Base-by-base conservation (phyloP, 2,797 vertebrate species). In the Galagoides demidoff region DNA sequence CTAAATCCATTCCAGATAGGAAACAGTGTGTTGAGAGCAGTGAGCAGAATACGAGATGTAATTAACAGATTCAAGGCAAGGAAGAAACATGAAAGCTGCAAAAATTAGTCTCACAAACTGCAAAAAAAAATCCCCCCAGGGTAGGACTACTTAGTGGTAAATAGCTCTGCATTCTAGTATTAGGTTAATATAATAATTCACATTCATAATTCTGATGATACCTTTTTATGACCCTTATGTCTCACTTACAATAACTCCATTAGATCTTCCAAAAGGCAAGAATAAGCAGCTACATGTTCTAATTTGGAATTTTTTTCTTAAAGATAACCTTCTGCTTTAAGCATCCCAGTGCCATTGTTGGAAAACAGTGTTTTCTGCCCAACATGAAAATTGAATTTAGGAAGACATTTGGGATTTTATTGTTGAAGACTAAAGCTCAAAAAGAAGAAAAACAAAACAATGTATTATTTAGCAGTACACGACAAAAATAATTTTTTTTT, bases 11-110 rank as follows among this genome's bases (percentile, higher is more conserved):
- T 10, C 83, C 64, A 82, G 31, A 39, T 66, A 89, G 9, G 71
- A 96, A 96, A 74, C 22, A 89, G 34, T 22, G 66, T 68, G 61
- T 68, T 84, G 70, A 95, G 92, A 96, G 63, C 77, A 82, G 19
- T 77, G 76, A 94, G 19, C 88, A 1, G 14, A 90, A 66, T 89
- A 70, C 79, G 57, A 83, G n/a, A 84, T 89, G 5, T 29, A 89
- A 96, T 91, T 68, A 89, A n/a, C 78, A 94, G 31, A 86, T 83
- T 89, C n/a, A 52, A 39, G 81, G 25, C 64, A 82, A 79, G 66
- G 14, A 87, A 61, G 74, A 94, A 49, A 94, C 4, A 55, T 34
- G 39, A 95, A 84, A 81, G 19, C 34, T 52, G 45, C 59, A 91
- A 71, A 96, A 95, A 83, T 93, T 81, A 74, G 7, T 90, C 49